Conservation (phyloP, 2,888 invertebrate species). For the Lasiommata megera region DNA sequence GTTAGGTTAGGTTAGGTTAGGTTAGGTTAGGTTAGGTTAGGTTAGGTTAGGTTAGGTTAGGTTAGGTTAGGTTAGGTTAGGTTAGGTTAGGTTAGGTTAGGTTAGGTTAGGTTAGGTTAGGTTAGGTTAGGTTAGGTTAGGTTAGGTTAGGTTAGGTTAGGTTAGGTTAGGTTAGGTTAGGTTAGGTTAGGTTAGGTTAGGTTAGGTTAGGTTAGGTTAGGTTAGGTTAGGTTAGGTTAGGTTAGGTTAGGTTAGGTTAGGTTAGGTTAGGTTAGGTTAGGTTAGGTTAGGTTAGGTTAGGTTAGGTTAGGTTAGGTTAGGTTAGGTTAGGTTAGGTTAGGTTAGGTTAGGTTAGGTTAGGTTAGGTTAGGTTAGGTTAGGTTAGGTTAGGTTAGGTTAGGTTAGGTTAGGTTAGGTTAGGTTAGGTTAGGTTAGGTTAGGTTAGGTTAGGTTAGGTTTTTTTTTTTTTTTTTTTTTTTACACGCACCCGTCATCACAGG, state of each 20-base stretch:
- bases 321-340: slow-evolving; percentile 28
- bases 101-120: no score
- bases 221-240: no score
- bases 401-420: slow-evolving; percentile 35
- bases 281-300: no score
- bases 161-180: slow-evolving; percentile 33
- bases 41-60: no score
- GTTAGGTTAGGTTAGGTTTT: slow-evolving; percentile 30
- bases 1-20: no score
- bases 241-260: no score
- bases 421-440: slow-evolving; percentile 37
- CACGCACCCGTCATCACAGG: no score
- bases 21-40: no score
- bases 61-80: no score
- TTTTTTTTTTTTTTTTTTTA: no score
- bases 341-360: slow-evolving; percentile 29
- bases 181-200: slow-evolving; percentile 32
- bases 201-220: slow-evolving; percentile 17
- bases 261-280: no score
- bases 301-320: neutral
- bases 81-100: no score
- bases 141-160: slow-evolving; percentile 31
- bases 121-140: slow-evolving; percentile 29
- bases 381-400: slow-evolving; percentile 33
- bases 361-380: slow-evolving; percentile 30